phyloP scores from a whole-genome alignment of 2,888 invertebrate genomes.

The Ophonus ardosiacus region DNA sequence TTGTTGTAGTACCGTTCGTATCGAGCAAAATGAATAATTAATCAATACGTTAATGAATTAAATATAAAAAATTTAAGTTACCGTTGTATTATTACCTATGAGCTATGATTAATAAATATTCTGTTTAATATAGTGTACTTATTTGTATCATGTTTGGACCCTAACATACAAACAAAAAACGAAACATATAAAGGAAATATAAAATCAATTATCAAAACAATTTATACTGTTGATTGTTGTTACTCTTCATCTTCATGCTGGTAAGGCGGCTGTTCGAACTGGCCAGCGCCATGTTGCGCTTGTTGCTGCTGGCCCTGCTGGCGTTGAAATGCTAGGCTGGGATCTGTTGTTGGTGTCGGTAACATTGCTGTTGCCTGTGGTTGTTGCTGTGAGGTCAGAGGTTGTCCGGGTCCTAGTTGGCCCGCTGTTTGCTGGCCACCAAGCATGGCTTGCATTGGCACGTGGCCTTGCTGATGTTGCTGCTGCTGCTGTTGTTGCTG shows the following conservation, averaged over 20 bases:
- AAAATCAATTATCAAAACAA: conserved; percentile 59
- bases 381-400: conserved; percentile 73
- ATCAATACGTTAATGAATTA: not conserved
- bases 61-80: not conserved
- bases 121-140: conserved; percentile 1
- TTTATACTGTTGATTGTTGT: conserved; percentile 70
- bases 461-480: conserved; percentile 74
- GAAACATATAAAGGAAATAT: conserved; percentile 38
- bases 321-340: conserved; percentile 72
- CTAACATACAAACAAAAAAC: conserved; percentile 14
- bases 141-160: conserved; percentile 2
- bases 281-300: conserved; percentile 78
- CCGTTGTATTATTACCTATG: not conserved
- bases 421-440: conserved; percentile 68
- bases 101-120: not conserved
- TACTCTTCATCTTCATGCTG: too few relatives aligned
- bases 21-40: conserved; percentile 46
- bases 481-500: conserved; percentile 77
- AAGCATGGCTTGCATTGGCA: conserved; percentile 75
- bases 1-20: conserved; percentile 57
- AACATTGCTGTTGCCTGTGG: too few relatives aligned
- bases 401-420: conserved; percentile 72
- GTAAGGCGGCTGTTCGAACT: conserved; percentile 81
- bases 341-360: conserved; percentile 73
- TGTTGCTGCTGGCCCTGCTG: conserved; percentile 78